These are phyloP conservation scores for Plagodis dolabraria DNA, from an alignment of 2,888 invertebrate genomes.

Conservation along the genomic window DNA sequence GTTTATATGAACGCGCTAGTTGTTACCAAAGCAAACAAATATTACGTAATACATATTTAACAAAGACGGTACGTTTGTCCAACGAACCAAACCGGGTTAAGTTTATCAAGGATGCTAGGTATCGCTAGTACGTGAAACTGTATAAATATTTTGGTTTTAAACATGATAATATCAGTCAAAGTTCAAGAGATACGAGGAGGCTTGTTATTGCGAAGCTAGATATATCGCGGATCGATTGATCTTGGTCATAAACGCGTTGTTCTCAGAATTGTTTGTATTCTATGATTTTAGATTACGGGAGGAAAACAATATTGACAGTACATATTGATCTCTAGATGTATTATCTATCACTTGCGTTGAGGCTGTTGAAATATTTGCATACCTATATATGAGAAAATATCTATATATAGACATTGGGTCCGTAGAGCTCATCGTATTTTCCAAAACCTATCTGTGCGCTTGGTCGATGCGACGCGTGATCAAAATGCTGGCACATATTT, in stretches of 20 bases:
- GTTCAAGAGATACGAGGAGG: constrained; percentile 62
- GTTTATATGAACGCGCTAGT: constrained; percentile 13
- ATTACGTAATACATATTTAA: constrained; percentile 50
- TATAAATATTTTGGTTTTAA: constrained; percentile 71
- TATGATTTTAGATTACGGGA: background rate
- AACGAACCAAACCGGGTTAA: constrained; percentile 53
- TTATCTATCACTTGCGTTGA: too few species aligned
- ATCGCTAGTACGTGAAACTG: constrained; percentile 43
- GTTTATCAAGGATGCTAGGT: constrained; percentile 47
- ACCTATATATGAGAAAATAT: too few species aligned
- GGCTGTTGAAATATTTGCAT: too few species aligned
- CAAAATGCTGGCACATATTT: too few species aligned
- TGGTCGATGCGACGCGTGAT: too few species aligned
- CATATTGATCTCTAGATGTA: too few species aligned
- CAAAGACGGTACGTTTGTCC: constrained; percentile 24
- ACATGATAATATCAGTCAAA: constrained; percentile 65
- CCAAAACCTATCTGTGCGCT: too few species aligned
- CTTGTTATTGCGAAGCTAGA: constrained; percentile 62
- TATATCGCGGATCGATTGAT: constrained; percentile 22
- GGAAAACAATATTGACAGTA: too few species aligned
- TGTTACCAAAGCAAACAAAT: constrained; percentile 28
- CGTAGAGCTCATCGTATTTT: too few species aligned
- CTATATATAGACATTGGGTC: too few species aligned
- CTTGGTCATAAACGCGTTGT: background rate
- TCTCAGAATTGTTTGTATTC: background rate